Percentiles rank a stretch among this genome's conserved stretches.
Evolutionary conservation across 1,140 invertebrate genomes (phyloP).

Genomic region (Cylas formicarius): DNA sequence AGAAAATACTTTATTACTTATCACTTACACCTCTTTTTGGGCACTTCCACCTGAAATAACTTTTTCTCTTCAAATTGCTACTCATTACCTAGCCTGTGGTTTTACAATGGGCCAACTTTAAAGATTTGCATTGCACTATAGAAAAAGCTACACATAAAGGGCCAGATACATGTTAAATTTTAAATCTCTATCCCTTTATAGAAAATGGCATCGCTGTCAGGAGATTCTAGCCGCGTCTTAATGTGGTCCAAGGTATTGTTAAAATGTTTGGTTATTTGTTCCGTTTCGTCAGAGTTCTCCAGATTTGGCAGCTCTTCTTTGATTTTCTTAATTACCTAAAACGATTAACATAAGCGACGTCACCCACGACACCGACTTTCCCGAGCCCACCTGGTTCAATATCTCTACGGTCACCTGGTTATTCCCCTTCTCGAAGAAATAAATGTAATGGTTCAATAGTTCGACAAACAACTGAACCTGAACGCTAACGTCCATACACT

Average conservation of each 20-base stretch:
- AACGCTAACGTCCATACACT: slow-evolving; percentile 96
- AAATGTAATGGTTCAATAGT: slow-evolving; percentile 88
- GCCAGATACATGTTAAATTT: no score
- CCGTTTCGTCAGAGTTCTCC: slow-evolving; percentile 89
- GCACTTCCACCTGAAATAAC: no score
- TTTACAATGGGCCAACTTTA: no score
- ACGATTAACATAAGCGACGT: slow-evolving; percentile 25
- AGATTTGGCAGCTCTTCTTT: slow-evolving; percentile 86
- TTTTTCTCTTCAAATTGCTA: no score
- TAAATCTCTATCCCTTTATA: slow-evolving; percentile 52
- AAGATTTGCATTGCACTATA: no score
- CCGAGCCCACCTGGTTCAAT: slow-evolving; percentile 15
- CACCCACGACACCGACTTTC: no score
- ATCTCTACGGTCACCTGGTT: slow-evolving; percentile 52
- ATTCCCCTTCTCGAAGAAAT: slow-evolving; percentile 91
- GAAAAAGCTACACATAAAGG: no score
- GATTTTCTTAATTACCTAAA: slow-evolving; percentile 85
- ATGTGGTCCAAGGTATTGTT: slow-evolving; percentile 80
- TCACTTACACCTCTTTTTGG: no score
- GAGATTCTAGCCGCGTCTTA: slow-evolving; percentile 55
- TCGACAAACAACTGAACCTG: slow-evolving; percentile 95
- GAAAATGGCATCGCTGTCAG: slow-evolving; percentile 55
- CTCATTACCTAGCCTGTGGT: no score
- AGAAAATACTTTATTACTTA: no score
- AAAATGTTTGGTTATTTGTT: slow-evolving; percentile 93